Evolutionary conservation across 2,797 vertebrate genomes (phyloP).

Genomic region (Buphagus erythrorhynchus): DNA sequence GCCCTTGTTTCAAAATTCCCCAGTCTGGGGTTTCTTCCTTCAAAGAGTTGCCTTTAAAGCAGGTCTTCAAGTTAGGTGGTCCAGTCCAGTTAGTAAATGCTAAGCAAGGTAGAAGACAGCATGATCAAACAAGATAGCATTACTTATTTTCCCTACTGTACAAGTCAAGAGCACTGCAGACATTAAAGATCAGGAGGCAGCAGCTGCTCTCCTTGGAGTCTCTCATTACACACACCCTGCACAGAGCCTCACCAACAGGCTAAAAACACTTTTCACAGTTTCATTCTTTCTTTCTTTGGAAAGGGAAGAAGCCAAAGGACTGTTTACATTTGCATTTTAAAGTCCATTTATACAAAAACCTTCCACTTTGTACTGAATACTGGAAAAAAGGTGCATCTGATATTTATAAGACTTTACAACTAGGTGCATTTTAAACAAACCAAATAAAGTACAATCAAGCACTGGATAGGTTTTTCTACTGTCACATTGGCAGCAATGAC

Average conservation of each 20-base stretch:
- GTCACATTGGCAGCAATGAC: background rate
- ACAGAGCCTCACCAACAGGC: conserved; percentile 10
- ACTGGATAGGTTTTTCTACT: background rate
- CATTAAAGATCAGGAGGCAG: conserved; percentile 67
- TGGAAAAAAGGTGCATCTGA: background rate
- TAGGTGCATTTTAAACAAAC: background rate
- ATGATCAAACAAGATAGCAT: conserved; percentile 71
- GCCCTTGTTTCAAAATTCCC: conserved; percentile 66
- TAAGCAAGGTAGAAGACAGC: conserved; percentile 69
- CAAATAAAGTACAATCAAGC: background rate
- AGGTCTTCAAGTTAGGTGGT: conserved; percentile 77
- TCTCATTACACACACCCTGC: conserved; percentile 55
- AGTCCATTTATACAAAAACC: background rate
- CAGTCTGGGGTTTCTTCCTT: background rate
- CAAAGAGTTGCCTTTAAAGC: conserved; percentile 56
- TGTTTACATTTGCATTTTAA: conserved; percentile 5
- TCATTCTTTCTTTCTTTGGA: background rate
- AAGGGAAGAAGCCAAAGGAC: background rate
- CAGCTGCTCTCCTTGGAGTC: conserved; percentile 41
- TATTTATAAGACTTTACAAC: background rate
- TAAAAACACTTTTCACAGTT: conserved; percentile 2
- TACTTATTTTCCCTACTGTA: conserved; percentile 70
- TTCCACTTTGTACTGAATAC: background rate
- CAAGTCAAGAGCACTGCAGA: conserved; percentile 33
- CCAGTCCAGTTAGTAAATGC: conserved; percentile 48